Percentiles rank a stretch among this genome's conserved stretches.
Evolutionary conservation across 2,888 invertebrate species (phyloP).

Genomic region (Conomelus anceps): DNA sequence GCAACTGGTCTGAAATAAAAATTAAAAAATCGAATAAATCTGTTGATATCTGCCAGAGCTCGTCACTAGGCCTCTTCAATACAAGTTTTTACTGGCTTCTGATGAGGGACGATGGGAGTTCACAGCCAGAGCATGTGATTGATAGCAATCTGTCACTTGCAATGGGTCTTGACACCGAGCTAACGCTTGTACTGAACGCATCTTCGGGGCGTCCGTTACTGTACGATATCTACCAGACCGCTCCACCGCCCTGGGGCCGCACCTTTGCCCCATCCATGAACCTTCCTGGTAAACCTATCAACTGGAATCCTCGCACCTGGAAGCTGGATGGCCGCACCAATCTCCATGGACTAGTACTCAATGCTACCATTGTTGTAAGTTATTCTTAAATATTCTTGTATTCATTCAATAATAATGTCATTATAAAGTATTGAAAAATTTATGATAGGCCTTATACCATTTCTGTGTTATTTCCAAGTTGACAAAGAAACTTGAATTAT

Average conservation of each 20-base stretch:
- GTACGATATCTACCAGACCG: slow-evolving; percentile 19
- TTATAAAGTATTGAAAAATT: too few relatives aligned
- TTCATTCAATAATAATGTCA: too few relatives aligned
- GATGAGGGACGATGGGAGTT: not conserved
- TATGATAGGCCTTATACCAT: too few relatives aligned
- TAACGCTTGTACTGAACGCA: not conserved
- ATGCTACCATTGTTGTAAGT: slow-evolving; percentile 24
- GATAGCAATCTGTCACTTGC: not conserved
- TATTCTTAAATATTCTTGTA: too few relatives aligned
- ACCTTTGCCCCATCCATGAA: not conserved
- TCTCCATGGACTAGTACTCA: slow-evolving; percentile 20
- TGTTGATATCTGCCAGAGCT: not conserved
- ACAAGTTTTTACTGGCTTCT: slow-evolving; percentile 15
- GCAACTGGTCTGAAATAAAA: too few relatives aligned
- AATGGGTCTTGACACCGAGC: slow-evolving; percentile 14
- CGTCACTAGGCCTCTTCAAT: not conserved
- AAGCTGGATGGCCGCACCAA: slow-evolving; percentile 25
- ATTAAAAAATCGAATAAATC: too few relatives aligned
- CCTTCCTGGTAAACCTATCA: not conserved
- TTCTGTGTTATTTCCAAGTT: too few relatives aligned
- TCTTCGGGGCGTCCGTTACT: not conserved
- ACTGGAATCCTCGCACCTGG: slow-evolving; percentile 19
- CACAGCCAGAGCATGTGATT: not conserved
- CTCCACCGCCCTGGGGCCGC: slow-evolving; percentile 7
- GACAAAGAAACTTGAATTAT: too few relatives aligned